phyloP scores from a whole-genome alignment of 2,113 vertebrate species.

The Willisornis vidua region DNA sequence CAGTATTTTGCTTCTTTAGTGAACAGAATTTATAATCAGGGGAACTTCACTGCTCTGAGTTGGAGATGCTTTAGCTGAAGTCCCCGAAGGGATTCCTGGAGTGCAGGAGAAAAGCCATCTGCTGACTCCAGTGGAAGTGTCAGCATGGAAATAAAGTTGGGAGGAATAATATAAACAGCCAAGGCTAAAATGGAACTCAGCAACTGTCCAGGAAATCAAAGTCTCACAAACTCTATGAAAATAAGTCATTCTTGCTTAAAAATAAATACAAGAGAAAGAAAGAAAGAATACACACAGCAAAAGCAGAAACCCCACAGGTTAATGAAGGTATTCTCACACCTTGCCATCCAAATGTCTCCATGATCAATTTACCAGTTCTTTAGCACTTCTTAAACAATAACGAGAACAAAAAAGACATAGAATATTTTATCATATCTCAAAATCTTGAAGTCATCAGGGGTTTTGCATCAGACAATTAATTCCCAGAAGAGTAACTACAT shows the following conservation, averaged over 20 bases:
- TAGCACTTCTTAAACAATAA: neutral
- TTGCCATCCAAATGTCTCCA: neutral
- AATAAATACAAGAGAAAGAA: neutral
- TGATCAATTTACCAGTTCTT: neutral
- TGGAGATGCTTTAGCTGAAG: neutral
- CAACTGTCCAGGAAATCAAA: neutral
- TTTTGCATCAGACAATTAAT: neutral
- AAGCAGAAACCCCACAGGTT: neutral
- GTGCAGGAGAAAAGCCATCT: conserved; percentile 22
- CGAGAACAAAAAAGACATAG: neutral
- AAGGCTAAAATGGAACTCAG: neutral
- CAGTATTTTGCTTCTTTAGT: neutral
- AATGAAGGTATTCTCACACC: neutral
- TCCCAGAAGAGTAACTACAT: neutral
- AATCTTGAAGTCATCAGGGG: neutral
- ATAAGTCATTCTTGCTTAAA: neutral
- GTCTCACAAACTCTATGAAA: neutral
- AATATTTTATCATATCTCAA: neutral
- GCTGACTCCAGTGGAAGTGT: conserved; percentile 9
- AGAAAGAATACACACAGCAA: neutral
- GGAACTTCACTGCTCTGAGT: neutral
- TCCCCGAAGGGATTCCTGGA: conserved; percentile 31
- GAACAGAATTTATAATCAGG: neutral
- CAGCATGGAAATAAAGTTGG: conserved; percentile 19
- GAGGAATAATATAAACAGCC: neutral